These are phyloP conservation scores for Platygyra sinensis DNA, from an alignment of 64 coral and sea anemone genomes.

Conservation along the genomic window DNA sequence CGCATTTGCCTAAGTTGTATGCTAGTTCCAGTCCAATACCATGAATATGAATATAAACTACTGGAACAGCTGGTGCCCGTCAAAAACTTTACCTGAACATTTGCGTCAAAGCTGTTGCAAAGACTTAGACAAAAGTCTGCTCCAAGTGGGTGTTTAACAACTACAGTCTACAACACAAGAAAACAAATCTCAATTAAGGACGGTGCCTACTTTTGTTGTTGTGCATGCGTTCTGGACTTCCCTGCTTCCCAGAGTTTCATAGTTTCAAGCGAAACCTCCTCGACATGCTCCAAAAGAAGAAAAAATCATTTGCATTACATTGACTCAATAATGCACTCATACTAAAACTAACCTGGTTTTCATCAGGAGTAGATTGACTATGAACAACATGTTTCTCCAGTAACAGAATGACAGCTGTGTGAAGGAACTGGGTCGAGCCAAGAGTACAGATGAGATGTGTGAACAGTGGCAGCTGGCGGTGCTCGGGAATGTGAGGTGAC, in stretches of 20 bases:
- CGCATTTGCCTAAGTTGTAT: too few species aligned
- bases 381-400: slow-evolving; percentile 71
- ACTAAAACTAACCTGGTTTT: slow-evolving; percentile 33
- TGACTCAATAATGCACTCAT: too few species aligned
- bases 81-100: slow-evolving; percentile 55
- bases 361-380: not conserved
- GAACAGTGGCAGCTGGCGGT: slow-evolving; percentile 86
- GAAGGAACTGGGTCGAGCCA: slow-evolving; percentile 70
- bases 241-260: too few species aligned
- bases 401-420: slow-evolving; percentile 71
- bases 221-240: too few species aligned
- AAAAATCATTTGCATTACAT: too few species aligned
- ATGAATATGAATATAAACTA: too few species aligned
- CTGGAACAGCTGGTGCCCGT: not conserved
- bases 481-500: slow-evolving; percentile 92
- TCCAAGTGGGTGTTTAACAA: slow-evolving; percentile 65
- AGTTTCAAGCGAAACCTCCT: too few species aligned
- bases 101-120: slow-evolving; percentile 68
- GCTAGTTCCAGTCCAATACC: too few species aligned
- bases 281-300: too few species aligned
- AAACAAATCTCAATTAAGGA: not conserved
- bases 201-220: too few species aligned
- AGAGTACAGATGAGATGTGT: slow-evolving; percentile 82
- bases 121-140: slow-evolving; percentile 77
- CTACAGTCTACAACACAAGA: slow-evolving; percentile 1